Evolutionary conservation across 1,140 invertebrate species (phyloP), one percentile per base, ranked within the genome.

Genomic region (Maconellicoccus hirsutus): DNA sequence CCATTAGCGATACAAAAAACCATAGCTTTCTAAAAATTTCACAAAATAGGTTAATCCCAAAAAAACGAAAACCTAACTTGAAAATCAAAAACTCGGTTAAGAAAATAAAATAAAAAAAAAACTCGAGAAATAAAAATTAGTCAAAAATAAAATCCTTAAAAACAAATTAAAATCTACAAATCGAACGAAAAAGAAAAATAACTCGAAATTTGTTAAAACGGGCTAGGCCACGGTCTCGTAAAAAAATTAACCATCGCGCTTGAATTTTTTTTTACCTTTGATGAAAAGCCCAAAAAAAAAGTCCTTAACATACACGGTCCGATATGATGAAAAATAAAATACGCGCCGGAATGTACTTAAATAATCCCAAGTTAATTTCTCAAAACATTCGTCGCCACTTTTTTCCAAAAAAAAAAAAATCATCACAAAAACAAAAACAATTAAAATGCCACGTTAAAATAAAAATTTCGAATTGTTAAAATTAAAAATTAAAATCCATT

Each of bases 381-480:
- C 29, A 16, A 52, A 52, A 16, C 42, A 52, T 19, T 52, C 42
- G 4, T 52, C n/a, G 6, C n/a, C 2, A 52, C 16, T 52, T 52
- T 52, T 52, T 52, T 52, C n/a, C n/a, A 52, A 19, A 16, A 52
- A 16, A 25, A 25, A 66, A 66, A 66, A 23, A 25, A 66, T 23
- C 21, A 66, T 23, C 10, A 23, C 22, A 66, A 66, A 23, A 23
- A 66, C 22, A 66, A 2, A 19, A 66, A 66, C 21, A 66, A 22
- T 66, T 66, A 66, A 66, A 66, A 23, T 25, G 19, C 61, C 61
- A 66, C 61, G 61, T 66, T 66, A 66, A 66, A 66, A 66, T 66
- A 16, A 66, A 66, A 66, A 23, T 66, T 26, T 25, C 21, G 25
- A 66, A 66, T 23, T 66, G 61, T 66, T 66, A 66, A 66, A 66